Evolutionary conservation across 2,888 invertebrate species (phyloP).

Genomic region (Matsumyia berberina): DNA sequence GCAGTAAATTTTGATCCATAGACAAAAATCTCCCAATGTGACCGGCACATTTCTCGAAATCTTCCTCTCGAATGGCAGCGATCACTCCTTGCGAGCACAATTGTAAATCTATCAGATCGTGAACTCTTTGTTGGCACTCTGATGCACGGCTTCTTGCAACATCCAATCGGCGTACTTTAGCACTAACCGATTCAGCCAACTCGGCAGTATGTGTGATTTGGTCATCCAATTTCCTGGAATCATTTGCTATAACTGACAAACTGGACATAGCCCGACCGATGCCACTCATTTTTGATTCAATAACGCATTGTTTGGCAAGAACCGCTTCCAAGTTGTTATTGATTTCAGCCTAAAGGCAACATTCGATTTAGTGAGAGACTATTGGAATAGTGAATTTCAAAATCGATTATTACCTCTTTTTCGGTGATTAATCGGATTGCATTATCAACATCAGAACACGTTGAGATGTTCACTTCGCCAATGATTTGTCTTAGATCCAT

Average conservation of each 20-base stretch:
- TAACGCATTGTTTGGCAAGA: slow-evolving; percentile 89
- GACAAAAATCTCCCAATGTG: slow-evolving; percentile 97
- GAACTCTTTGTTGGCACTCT: slow-evolving; percentile 96
- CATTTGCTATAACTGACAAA: slow-evolving; percentile 90
- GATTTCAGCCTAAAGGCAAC: slow-evolving; percentile 87
- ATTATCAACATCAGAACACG: slow-evolving; percentile 86
- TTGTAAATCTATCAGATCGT: slow-evolving; percentile 97
- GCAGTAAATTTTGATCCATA: slow-evolving; percentile 94
- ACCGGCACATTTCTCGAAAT: slow-evolving; percentile 97
- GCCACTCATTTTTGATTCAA: slow-evolving; percentile 92
- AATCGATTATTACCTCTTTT: slow-evolving; percentile 78
- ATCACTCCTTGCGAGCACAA: slow-evolving; percentile 99
- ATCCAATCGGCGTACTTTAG: slow-evolving; percentile 97
- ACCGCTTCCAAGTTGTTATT: slow-evolving; percentile 89
- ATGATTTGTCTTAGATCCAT: slow-evolving; percentile 77
- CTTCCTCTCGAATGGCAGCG: slow-evolving; percentile 95
- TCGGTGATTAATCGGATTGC: slow-evolving; percentile 78
- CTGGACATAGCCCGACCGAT: slow-evolving; percentile 93
- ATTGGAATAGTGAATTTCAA: not conserved
- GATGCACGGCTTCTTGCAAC: slow-evolving; percentile 94
- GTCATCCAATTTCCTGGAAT: slow-evolving; percentile 91
- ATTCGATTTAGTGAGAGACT: slow-evolving; percentile 18
- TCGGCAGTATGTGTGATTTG: slow-evolving; percentile 95
- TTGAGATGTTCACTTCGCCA: slow-evolving; percentile 81
- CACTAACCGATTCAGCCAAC: slow-evolving; percentile 96